Percentiles rank a stretch among this genome's conserved stretches.
Conservation (phyloP, 1,140 invertebrate species). For the Marisa cornuarietis region DNA sequence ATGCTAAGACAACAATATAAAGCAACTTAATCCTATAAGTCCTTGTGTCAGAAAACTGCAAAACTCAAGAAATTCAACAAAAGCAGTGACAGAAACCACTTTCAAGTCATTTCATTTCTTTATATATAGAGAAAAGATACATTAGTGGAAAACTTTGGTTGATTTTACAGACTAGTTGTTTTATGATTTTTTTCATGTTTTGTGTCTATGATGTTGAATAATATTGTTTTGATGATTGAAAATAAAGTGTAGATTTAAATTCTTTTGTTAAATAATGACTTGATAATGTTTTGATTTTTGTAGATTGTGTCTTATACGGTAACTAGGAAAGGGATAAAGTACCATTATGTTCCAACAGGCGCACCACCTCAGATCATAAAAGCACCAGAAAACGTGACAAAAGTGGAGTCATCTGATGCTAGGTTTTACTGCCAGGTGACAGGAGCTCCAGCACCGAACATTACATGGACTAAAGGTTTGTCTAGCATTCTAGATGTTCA, state of each 20-base stretch:
- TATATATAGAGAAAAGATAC: too few relatives aligned
- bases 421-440: conserved; percentile 85
- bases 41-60: too few relatives aligned
- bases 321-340: not conserved
- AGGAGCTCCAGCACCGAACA: conserved; percentile 88
- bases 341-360: conserved; percentile 37
- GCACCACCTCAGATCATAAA: conserved; percentile 48
- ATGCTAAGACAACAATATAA: too few relatives aligned
- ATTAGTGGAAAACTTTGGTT: too few relatives aligned
- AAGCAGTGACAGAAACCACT: too few relatives aligned
- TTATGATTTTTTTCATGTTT: too few relatives aligned
- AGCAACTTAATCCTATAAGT: too few relatives aligned
- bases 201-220: too few relatives aligned
- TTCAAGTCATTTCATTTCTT: too few relatives aligned
- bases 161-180: too few relatives aligned
- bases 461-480: conserved; percentile 78
- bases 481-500: conserved; percentile 14
- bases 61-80: too few relatives aligned
- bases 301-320: not conserved
- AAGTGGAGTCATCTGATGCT: conserved; percentile 91
- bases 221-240: not conserved
- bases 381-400: conserved; percentile 84
- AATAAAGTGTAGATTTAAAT: too few relatives aligned
- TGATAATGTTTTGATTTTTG: not conserved
- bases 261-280: not conserved